Evolutionary conservation across 2,113 vertebrate species (phyloP).

Genomic region (Gymnocephalus cernua): DNA sequence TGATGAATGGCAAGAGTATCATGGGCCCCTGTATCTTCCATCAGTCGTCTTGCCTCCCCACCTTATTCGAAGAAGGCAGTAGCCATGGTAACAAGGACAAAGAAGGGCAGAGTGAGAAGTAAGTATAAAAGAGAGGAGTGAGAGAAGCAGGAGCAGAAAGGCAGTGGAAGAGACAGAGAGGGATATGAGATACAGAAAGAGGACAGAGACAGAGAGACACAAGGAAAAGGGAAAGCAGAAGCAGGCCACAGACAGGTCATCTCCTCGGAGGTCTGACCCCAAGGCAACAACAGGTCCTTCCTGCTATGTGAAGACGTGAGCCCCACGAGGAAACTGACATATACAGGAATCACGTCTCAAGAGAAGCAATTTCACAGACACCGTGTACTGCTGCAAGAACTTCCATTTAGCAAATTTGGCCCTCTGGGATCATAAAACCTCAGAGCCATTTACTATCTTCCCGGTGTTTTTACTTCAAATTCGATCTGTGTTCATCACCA

Average conservation of each 20-base stretch:
- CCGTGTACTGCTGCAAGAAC: conserved; percentile 42
- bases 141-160: conserved; percentile 5
- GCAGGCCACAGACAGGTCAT: conserved; percentile 61
- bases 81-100: conserved; percentile 73
- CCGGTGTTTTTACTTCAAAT: conserved; percentile 40
- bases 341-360: conserved; percentile 71
- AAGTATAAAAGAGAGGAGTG: conserved; percentile 40
- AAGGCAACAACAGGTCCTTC: conserved; percentile 59
- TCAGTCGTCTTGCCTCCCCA: conserved; percentile 42
- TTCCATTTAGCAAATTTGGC: conserved; percentile 70
- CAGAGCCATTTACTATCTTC: conserved; percentile 33
- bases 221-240: conserved; percentile 21
- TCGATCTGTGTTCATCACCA: conserved; percentile 32
- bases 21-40: conserved; percentile 53
- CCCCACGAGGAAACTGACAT: conserved; percentile 66
- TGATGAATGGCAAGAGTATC: conserved; percentile 57
- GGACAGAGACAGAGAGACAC: conserved; percentile 37
- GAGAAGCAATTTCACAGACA: conserved; percentile 74
- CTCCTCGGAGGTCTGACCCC: conserved; percentile 63
- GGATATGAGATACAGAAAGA: conserved; percentile 21
- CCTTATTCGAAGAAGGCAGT: conserved; percentile 53
- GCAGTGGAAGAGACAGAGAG: conserved; percentile 6
- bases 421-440: conserved; percentile 51
- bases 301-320: conserved; percentile 64
- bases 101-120: conserved; percentile 54